A percentile compares a stretch with the other conserved stretches of the same genome.
Conservation (phyloP, 2,113 vertebrate genomes). For the Caranx ignobilis region DNA sequence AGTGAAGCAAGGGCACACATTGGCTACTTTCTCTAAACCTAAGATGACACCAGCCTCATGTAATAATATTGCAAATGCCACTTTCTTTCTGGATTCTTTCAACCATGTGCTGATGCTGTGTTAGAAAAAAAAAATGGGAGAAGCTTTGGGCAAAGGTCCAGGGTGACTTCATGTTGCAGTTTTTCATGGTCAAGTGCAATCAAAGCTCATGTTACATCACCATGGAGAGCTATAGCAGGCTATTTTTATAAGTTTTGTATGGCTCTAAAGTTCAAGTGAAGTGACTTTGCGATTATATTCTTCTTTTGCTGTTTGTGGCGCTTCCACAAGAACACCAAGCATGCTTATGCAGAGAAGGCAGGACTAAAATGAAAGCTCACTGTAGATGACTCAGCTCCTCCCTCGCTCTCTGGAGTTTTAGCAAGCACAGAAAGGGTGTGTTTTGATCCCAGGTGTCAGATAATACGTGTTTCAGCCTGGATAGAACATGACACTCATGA, state of each 20-base stretch:
- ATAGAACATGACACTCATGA: conserved; percentile 3
- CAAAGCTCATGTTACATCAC: not conserved
- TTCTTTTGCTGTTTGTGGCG: not conserved
- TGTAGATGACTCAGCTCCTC: conserved; percentile 6
- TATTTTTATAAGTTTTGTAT: not conserved
- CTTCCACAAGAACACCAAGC: conserved; percentile 4
- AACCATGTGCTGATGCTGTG: too few species aligned
- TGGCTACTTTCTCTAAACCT: too few species aligned
- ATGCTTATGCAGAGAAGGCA: conserved; percentile 9
- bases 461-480: not conserved
- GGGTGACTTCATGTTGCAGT: too few species aligned
- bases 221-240: not conserved
- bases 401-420: not conserved
- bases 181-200: too few species aligned
- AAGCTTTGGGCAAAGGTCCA: too few species aligned
- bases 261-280: not conserved
- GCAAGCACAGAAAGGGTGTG: not conserved
- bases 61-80: not conserved
- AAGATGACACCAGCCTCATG: too few species aligned
- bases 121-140: too few species aligned
- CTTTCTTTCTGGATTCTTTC: not conserved
- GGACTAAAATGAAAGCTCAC: conserved; percentile 7
- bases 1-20: not conserved
- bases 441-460: not conserved
- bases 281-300: conserved; percentile 3